Evolutionary conservation across 2,888 invertebrate genomes (phyloP), one percentile per base, ranked within the genome.

Genomic region (Melinaea menophilus): DNA sequence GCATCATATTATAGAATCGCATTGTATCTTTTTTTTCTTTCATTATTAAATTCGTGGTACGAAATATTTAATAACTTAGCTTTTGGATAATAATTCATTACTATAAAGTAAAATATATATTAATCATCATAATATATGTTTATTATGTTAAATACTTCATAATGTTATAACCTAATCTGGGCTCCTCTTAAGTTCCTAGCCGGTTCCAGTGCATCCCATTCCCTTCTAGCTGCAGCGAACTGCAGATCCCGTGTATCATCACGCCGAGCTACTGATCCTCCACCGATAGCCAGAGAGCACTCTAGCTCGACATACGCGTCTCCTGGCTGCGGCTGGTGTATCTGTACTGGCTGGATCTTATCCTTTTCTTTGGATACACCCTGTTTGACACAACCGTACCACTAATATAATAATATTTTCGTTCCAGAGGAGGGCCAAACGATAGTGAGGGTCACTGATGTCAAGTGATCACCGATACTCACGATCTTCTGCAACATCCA

Each of bases 221-320:
- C 47, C 12, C 65, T 77, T 22, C 78, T 72, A 0, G 82, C 81
- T 0, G 73, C 68, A 3, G 75, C 70, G 60, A 85, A 85, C 58
- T 78, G 73, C 2, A 77, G 48, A 31, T 87, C 86, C 37, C 86
- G 79, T 0, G 76, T 76, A 63, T 88, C 85, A 60, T 90, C 84
- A 11, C 86, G 77, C 33, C 59, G 77, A 0, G 79, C 82, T 0
- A 41, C 1, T 0, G 77, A 76, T 0, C 83, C 84, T n/a, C 84
- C 82, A 0, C 77, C 78, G 0, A 67, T 62, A 0, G 84, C 71
- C 2, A 83, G 56, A 0, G 84, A 75, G 61, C 87, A 87, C 61
- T 90, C 90, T 31, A 90, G 68, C 45, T 84, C 83, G 0, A 81
- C 74, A 57, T 75, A 86, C 0, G 90, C 87, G 63, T 90, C 90